A percentile compares a stretch with the other conserved stretches of the same genome.
Evolutionary conservation across 2,797 vertebrate species (phyloP).

Genomic region (Malacoctenus gilli): DNA sequence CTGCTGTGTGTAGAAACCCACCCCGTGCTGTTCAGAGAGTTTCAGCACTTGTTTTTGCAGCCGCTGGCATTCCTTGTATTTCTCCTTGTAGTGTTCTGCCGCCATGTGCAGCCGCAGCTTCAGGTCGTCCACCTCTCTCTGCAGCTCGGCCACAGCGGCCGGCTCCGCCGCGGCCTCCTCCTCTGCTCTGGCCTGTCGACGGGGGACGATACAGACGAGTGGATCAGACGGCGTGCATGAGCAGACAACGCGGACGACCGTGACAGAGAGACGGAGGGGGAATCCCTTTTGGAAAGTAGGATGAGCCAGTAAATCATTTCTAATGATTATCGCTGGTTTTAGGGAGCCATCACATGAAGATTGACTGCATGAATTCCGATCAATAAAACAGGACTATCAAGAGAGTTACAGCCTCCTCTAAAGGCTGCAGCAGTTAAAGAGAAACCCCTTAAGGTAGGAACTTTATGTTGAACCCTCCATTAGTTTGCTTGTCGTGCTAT

Average conservation of each 20-base stretch:
- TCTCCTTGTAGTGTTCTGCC: conserved; percentile 98
- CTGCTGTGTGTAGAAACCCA: conserved; percentile 71
- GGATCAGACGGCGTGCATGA: conserved; percentile 5
- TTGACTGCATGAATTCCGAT: background rate
- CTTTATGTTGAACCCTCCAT: background rate
- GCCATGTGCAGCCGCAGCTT: conserved; percentile 98
- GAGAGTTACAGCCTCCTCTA: conserved; percentile 6
- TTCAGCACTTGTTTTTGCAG: conserved; percentile 95
- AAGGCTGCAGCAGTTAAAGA: conserved; percentile 4
- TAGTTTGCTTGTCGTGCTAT: no score
- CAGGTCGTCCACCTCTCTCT: conserved; percentile 96
- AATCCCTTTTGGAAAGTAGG: background rate
- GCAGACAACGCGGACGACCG: background rate
- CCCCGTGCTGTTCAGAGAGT: conserved; percentile 89
- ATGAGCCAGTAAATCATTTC: background rate
- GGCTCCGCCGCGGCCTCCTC: conserved; percentile 69
- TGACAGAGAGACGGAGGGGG: background rate
- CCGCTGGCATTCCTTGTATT: conserved; percentile 97
- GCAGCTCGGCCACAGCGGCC: conserved; percentile 87
- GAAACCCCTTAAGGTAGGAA: background rate
- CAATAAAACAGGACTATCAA: conserved; percentile 8
- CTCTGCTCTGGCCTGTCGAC: conserved; percentile 62
- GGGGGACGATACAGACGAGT: conserved; percentile 12
- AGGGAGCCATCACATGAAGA: background rate
- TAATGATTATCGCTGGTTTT: background rate